Evolutionary conservation across 92 coral and sea anemone species (phyloP).

Genomic region (Micromussa lordhowensis): DNA sequence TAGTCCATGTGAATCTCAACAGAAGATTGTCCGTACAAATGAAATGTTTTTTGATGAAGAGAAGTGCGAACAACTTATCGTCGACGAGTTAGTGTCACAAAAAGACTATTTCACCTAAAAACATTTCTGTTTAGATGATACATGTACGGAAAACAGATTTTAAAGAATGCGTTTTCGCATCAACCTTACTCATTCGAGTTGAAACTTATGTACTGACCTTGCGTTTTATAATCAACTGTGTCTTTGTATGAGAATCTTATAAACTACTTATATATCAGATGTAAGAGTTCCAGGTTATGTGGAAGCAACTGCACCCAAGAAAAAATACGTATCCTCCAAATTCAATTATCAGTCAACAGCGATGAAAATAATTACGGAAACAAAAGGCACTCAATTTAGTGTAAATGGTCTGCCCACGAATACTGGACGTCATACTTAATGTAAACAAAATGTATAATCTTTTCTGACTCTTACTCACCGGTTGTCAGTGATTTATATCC

Average conservation of each 20-base stretch:
- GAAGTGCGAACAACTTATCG: neutral
- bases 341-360: neutral
- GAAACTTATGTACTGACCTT: neutral
- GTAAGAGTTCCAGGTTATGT: neutral
- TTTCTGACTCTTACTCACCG: neutral
- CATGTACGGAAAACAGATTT: neutral
- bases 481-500: too few species aligned
- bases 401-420: neutral
- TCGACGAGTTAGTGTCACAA: neutral
- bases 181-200: neutral
- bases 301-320: neutral
- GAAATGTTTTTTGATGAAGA: neutral
- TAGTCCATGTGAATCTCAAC: neutral
- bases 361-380: conserved; percentile 8
- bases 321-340: neutral
- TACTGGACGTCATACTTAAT: neutral
- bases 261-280: neutral
- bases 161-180: neutral
- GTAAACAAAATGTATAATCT: neutral
- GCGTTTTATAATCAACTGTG: neutral
- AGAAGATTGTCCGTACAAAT: neutral
- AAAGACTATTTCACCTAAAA: neutral
- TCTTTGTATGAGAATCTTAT: neutral
- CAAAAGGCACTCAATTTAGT: neutral
- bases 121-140: neutral